Base-by-base conservation (phyloP, 2,113 vertebrate genomes). In the Hydrolagus affinis region DNA sequence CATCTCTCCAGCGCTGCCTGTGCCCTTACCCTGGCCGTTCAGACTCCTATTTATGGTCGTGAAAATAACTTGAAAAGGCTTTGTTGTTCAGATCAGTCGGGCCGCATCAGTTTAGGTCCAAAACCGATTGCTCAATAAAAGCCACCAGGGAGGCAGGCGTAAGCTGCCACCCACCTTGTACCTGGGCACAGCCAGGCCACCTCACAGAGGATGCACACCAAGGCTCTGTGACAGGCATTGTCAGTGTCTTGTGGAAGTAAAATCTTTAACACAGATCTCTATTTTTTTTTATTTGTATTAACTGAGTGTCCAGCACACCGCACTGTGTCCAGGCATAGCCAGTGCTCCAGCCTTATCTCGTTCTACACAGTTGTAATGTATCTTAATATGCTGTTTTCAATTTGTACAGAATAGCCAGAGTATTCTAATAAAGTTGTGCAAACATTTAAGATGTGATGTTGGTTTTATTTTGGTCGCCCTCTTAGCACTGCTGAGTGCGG, bases 381-480 rank as follows among this genome's bases (percentile, higher is more conserved):
- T 95, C 95, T 93, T 95, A 95, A 95, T 93, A 94, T 93, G 0
- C 91, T 95, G 95, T 96, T 97, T 96, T 95, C 93, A 93, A 94
- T 97, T 97, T 98, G 96, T 97, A 98, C 95, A 97, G 94, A 96
- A 93, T 95, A 95, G 92, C 95, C 95, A 96, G 95, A 92, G 94
- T 96, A 96, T 96, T 98, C 95, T 98, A 98, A 97, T 98, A 99
- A 95, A 98, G 95, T 95, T 96, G 96, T 96, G 95, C 92, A 91
- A 44, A 95, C 93, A 91, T 92, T n/a, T 88, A 90, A 89, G 76
- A 85, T 44, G 66, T 30, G 25, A 73, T 25, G 25, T 21, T 66
- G 44, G 73, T 75, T 80, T 15, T 83, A 25, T 66, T 32, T 64
- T 62, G n/a, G 4, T 28, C n/a, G 23, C 23, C 28, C 30, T 14